Evolutionary conservation across 1,140 invertebrate genomes (phyloP).

Genomic region (Lethocerus indicus): DNA sequence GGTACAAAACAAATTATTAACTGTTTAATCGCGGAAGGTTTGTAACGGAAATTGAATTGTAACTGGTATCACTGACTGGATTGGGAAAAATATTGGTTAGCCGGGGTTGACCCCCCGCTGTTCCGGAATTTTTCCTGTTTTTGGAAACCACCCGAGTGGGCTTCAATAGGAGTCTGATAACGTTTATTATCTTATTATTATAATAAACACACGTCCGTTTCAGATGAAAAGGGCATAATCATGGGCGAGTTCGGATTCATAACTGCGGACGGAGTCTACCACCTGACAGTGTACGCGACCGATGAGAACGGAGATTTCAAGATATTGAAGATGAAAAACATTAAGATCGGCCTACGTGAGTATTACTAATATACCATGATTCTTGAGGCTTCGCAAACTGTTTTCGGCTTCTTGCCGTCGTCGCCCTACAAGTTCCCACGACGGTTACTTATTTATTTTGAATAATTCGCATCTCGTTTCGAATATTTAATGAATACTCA

Average conservation of each 20-base stretch:
- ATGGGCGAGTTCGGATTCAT: constrained; percentile 64
- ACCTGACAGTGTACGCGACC: constrained; percentile 57
- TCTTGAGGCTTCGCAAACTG: too few species aligned
- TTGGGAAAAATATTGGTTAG: not conserved
- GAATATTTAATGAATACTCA: too few species aligned
- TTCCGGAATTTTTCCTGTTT: not conserved
- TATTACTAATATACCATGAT: constrained; percentile 12
- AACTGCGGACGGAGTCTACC: constrained; percentile 58
- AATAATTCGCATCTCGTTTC: too few species aligned
- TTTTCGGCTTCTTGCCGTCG: too few species aligned
- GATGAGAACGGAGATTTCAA: constrained; percentile 55
- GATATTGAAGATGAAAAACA: constrained; percentile 44
- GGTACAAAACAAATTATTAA: not conserved
- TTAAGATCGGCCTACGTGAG: constrained; percentile 26
- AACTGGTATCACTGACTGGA: not conserved
- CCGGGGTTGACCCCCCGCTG: not conserved
- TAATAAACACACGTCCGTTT: constrained; percentile 18
- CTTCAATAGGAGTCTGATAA: not conserved
- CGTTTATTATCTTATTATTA: not conserved
- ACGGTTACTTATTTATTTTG: too few species aligned
- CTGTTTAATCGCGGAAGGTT: not conserved
- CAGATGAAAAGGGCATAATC: constrained; percentile 54
- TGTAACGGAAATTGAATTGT: not conserved
- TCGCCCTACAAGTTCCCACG: too few species aligned
- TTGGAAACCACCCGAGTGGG: not conserved